Percentiles rank a stretch among this genome's conserved stretches.
Conservation (phyloP, 2,888 invertebrate species). For the Drosophila nigricruria region DNA sequence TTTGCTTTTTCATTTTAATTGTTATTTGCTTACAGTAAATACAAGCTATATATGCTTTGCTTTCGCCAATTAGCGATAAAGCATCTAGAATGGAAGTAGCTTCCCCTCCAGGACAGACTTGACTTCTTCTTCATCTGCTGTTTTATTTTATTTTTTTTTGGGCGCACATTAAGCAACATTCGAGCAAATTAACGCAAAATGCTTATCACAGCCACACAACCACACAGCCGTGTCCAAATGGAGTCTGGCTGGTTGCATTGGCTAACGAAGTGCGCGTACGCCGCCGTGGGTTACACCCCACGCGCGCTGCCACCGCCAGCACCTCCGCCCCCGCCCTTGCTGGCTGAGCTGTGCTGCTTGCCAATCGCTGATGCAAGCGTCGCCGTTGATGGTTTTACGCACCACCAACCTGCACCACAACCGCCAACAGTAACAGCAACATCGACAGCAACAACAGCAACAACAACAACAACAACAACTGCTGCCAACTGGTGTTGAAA, state of each 20-base stretch:
- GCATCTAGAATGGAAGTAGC: constrained; percentile 53
- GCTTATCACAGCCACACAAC: constrained; percentile 50
- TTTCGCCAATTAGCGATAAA: constrained; percentile 78
- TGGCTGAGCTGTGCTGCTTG: neutral
- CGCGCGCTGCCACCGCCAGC: constrained; percentile 33
- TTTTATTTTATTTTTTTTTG: neutral
- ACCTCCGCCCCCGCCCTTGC: constrained; percentile 31
- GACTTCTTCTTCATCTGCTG: neutral
- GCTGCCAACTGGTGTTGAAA: constrained; percentile 83
- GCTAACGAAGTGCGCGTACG: constrained; percentile 78
- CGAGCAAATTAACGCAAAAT: constrained; percentile 77
- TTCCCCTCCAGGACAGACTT: neutral
- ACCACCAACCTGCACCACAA: constrained; percentile 38
- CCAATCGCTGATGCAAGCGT: constrained; percentile 65
- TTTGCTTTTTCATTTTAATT: constrained; percentile 50
- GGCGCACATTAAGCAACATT: constrained; percentile 72
- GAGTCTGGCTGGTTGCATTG: constrained; percentile 20
- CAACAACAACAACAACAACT: constrained; percentile 11
- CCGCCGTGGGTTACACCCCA: constrained; percentile 70
- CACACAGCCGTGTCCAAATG: constrained; percentile 22
- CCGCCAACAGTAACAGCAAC: constrained; percentile 14
- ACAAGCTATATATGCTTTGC: constrained; percentile 28
- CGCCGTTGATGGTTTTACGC: constrained; percentile 79
- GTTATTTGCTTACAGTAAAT: constrained; percentile 64
- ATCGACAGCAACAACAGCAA: constrained; percentile 2